Percentiles rank a stretch among this genome's conserved stretches.
Conservation (phyloP, 2,113 vertebrate genomes). For the Muntiacus muntjak region DNA sequence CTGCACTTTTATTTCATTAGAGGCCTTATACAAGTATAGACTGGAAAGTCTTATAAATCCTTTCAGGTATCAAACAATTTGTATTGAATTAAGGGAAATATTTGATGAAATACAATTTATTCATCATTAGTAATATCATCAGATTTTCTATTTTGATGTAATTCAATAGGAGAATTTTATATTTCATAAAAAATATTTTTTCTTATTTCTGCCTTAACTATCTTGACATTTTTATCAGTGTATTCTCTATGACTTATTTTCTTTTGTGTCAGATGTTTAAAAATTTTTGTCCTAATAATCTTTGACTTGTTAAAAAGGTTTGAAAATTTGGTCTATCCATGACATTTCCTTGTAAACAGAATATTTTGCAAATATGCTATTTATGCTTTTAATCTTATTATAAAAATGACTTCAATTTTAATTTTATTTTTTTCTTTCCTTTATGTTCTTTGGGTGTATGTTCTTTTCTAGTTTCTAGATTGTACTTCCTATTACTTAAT, state of each 20-base stretch:
- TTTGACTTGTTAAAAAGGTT: neutral
- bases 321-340: neutral
- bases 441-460: neutral
- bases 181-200: neutral
- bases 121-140: neutral
- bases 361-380: neutral
- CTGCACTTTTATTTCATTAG: neutral
- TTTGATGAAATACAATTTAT: neutral
- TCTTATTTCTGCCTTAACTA: neutral
- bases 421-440: neutral
- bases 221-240: neutral
- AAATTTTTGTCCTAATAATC: neutral
- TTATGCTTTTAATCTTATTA: neutral
- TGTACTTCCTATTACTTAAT: neutral
- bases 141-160: neutral
- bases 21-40: neutral
- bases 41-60: neutral
- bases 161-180: neutral
- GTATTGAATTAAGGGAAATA: neutral
- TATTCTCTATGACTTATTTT: too few species aligned
- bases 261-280: neutral
- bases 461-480: neutral
- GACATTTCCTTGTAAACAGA: neutral
- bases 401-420: neutral
- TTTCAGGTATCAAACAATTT: neutral